Percentiles rank a stretch among this genome's conserved stretches.
Evolutionary conservation across 2,888 invertebrate species (phyloP).

Genomic region (Scaptomyza caliginosa): DNA sequence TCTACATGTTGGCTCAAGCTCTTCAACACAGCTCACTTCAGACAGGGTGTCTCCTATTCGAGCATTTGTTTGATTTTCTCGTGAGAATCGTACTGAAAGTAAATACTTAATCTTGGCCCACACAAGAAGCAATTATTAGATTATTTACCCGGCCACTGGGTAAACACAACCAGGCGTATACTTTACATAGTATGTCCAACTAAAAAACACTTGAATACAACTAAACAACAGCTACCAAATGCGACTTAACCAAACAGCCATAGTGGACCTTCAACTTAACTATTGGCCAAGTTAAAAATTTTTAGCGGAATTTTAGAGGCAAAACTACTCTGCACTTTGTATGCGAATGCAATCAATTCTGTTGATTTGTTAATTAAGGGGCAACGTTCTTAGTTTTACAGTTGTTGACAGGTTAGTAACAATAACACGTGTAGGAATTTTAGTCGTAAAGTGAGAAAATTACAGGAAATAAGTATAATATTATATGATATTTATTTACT

Average conservation of each 20-base stretch:
- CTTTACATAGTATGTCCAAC: constrained; percentile 12
- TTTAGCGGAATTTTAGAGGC: constrained; percentile 7
- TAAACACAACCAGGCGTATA: constrained; percentile 55
- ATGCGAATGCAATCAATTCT: neutral
- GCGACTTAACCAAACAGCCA: neutral
- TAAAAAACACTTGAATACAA: constrained; percentile 41
- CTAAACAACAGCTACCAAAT: constrained; percentile 7
- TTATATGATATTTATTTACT: neutral
- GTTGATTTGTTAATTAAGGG: constrained; percentile 18
- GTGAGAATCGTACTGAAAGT: constrained; percentile 52
- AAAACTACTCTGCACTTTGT: constrained; percentile 22
- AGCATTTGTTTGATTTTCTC: constrained; percentile 2
- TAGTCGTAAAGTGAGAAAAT: constrained; percentile 14
- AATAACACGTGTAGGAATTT: neutral
- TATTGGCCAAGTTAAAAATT: constrained; percentile 31
- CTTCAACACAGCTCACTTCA: neutral
- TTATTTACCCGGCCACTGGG: constrained; percentile 51
- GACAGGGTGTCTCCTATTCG: constrained; percentile 9
- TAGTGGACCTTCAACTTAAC: constrained; percentile 45
- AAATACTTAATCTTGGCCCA: constrained; percentile 32
- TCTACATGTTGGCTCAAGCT: neutral
- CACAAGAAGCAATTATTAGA: constrained; percentile 54
- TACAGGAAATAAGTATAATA: constrained; percentile 3
- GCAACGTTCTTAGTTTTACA: neutral
- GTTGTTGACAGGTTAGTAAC: constrained; percentile 16